phyloP scores from a whole-genome alignment of 2,797 vertebrate species.

The Microhierax caerulescens region DNA sequence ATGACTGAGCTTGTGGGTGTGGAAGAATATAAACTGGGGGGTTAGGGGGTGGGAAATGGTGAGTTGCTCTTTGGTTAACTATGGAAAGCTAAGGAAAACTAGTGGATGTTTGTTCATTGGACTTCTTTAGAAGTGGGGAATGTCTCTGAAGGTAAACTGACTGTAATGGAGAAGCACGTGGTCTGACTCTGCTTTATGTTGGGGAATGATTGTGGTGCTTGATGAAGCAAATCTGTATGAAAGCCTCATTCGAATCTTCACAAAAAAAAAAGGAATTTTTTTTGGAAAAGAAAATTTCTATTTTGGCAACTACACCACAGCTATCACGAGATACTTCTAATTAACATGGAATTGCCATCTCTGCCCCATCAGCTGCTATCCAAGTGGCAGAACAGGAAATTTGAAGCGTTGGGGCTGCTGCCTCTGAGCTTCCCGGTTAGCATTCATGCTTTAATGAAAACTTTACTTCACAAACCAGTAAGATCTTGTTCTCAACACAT shows the following conservation, averaged over 20 bases:
- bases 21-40: fast-evolving
- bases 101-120: not conserved
- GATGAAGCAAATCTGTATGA: not conserved
- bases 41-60: not conserved
- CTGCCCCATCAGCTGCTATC: not conserved
- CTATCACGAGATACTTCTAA: not conserved
- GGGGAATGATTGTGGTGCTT: not conserved
- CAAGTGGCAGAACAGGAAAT: not conserved
- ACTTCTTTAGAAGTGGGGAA: not conserved
- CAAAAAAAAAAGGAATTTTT: not conserved
- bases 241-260: not conserved
- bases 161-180: not conserved
- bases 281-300: not conserved
- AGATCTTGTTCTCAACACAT: not conserved
- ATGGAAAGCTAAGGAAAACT: not conserved
- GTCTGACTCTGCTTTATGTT: not conserved
- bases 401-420: not conserved
- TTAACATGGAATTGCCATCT: not conserved
- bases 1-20: not conserved
- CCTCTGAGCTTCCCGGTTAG: not conserved
- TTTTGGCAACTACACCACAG: not conserved
- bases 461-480: not conserved
- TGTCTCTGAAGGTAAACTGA: not conserved
- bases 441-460: not conserved
- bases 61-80: not conserved